Base-by-base conservation (phyloP, 2,888 invertebrate genomes). In the Lepidocyrtoides sp. region DNA sequence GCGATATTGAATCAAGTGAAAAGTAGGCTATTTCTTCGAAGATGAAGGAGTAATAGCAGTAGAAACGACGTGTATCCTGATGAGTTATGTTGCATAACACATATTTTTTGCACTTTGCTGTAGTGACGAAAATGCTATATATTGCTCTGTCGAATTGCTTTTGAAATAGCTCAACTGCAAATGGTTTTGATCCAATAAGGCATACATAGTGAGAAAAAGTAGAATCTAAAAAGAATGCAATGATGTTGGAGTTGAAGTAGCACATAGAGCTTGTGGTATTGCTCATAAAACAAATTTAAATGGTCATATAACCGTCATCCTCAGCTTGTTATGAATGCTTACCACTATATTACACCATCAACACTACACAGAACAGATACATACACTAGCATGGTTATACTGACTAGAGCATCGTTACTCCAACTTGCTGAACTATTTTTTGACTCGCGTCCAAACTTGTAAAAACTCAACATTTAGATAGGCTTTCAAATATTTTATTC, bases 51-150 rank as follows among this genome's bases (percentile, higher is more conserved):
- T 8, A 23, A 69, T 5, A 20, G 4, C 69, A 69, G 36, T 41
- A 41, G 20, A 69, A 66, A 51, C 60, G 14, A 26, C 20, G 17
- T 69, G 36, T 20, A 20, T 41, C 23, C 10, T 32, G 17, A 77
- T 87, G 87, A 87, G 66, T 79, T 79, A 87, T 87, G 77, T 87
- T 79, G 66, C 87, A 63, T 79, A 66, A 79, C 79, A 79, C 48
- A 63, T 66, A 51, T 66, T 66, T 69, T 69, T 79, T 63, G 29
- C 66, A 63, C 66, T 63, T 63, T 17, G 36, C 66, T 20, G 63
- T 41, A 17, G 20, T 85, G 44, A 29, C 54, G 72, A 66, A 29
- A 85, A 29, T 72, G 51, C 20, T 69, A 41, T 85, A 36, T 57
- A 8, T 83, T 66, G 26, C 36, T 17, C 44, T 66, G 29, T 14